phyloP scores from a whole-genome alignment of 2,888 invertebrate species.

The Thecocarcelia acutangulata region DNA sequence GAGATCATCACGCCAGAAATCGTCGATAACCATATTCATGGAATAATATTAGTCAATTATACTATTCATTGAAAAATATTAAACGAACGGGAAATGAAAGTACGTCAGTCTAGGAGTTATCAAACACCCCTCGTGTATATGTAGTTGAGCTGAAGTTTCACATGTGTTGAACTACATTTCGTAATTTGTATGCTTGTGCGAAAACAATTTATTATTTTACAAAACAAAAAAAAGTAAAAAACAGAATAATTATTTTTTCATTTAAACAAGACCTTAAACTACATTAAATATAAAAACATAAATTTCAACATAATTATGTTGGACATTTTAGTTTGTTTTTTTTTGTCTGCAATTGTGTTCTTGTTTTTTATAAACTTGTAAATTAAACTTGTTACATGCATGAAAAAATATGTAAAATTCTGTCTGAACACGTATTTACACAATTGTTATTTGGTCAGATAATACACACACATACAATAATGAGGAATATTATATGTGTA shows the following conservation, averaged over 20 bases:
- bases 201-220: conserved; percentile 15
- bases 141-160: neutral
- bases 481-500: no score
- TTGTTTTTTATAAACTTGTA: conserved; percentile 13
- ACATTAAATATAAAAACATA: conserved; percentile 45
- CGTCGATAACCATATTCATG: no score
- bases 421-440: conserved; percentile 18
- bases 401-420: conserved; percentile 8
- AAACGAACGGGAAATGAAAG: neutral
- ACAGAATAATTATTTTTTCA: conserved; percentile 1
- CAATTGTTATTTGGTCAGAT: conserved; percentile 21
- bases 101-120: no score
- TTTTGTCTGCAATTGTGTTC: neutral
- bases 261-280: conserved; percentile 39
- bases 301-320: conserved; percentile 49
- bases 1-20: no score
- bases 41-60: no score
- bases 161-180: neutral
- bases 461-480: neutral
- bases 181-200: conserved; percentile 21
- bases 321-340: conserved; percentile 25
- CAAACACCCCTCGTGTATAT: no score
- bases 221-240: neutral
- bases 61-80: no score
- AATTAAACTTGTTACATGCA: conserved; percentile 25